Evolutionary conservation across 2,888 invertebrate genomes (phyloP).

Genomic region (Drosophila leonis): DNA sequence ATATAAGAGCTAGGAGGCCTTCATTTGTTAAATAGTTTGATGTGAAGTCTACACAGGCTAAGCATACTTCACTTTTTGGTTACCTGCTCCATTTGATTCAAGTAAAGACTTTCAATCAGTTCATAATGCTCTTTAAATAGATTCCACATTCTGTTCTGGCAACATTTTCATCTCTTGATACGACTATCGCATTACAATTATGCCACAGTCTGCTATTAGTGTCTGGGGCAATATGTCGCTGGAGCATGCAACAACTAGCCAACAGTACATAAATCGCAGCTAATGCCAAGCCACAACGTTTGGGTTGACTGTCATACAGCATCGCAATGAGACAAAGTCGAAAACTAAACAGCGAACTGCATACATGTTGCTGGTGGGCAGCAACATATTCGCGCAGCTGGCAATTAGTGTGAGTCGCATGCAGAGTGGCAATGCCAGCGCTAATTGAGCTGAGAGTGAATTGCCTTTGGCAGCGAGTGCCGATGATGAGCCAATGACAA

Average conservation of each 20-base stretch:
- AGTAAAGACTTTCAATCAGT: neutral
- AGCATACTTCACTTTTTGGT: neutral
- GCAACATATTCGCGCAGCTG: neutral
- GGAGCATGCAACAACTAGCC: neutral
- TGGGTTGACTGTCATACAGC: neutral
- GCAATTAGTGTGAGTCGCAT: constrained; percentile 39
- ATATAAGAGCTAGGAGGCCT: neutral
- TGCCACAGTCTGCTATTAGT: neutral
- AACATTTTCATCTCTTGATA: neutral
- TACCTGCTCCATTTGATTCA: neutral
- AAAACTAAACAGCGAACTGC: neutral
- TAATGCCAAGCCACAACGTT: neutral
- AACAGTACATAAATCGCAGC: neutral
- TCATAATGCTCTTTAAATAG: neutral
- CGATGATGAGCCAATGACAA: constrained; percentile 9
- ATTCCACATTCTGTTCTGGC: neutral
- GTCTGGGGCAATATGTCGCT: neutral
- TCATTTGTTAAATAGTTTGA: too few species aligned
- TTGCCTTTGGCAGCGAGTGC: constrained; percentile 23
- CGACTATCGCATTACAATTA: neutral
- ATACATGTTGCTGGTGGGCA: constrained; percentile 16
- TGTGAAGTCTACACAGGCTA: neutral
- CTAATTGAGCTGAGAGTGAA: constrained; percentile 33
- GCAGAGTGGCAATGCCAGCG: constrained; percentile 18
- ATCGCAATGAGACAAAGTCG: constrained; percentile 3